Evolutionary conservation across 2,888 invertebrate species (phyloP), one percentile per base, ranked within the genome.

Genomic region (Miltochrista miniata): DNA sequence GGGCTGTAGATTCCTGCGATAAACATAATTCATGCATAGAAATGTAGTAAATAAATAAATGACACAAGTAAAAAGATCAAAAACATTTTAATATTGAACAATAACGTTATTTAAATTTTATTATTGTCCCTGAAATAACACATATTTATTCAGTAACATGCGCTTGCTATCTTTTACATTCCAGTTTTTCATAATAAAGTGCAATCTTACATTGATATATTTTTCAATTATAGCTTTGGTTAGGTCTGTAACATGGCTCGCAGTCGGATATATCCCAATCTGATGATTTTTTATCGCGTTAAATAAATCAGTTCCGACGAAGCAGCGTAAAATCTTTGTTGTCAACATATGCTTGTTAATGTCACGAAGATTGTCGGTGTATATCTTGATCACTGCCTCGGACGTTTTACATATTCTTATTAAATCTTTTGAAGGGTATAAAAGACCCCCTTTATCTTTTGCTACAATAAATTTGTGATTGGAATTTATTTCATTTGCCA

Each of bases 121-220:
- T 30, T 30, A 30, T 30, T 44, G 48, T 42, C 45, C 36, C 37
- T 45, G 40, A 45, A 41, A 51, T 48, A 42, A 42, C 15, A 51
- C 33, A 11, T 37, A 49, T 29, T 40, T 39, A 34, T 11, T 51
- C 30, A 41, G 31, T 37, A 45, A 10, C 39, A 33, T 31, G 12
- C 46, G 46, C 39, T 46, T 39, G 33, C 39, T 46, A 10, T 46
- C 46, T n/a, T 51, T 45, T 38, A 41, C 41, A 42, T 33, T 42
- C 1, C 14, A 51, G 0, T 37, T 45, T 45, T 51, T n/a, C 45
- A 13, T 30, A 35, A 45, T 45, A 13, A 51, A 51, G 10, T 46
- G 45, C 38, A n/a, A 33, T 33, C 39, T 46, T n/a, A 45, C 24
- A 45, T 45, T 45, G 33, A 46, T 46, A 46, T 46, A 46, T 39